phyloP scores from a whole-genome alignment of 2,888 invertebrate genomes.

The Eulithis prunata region DNA sequence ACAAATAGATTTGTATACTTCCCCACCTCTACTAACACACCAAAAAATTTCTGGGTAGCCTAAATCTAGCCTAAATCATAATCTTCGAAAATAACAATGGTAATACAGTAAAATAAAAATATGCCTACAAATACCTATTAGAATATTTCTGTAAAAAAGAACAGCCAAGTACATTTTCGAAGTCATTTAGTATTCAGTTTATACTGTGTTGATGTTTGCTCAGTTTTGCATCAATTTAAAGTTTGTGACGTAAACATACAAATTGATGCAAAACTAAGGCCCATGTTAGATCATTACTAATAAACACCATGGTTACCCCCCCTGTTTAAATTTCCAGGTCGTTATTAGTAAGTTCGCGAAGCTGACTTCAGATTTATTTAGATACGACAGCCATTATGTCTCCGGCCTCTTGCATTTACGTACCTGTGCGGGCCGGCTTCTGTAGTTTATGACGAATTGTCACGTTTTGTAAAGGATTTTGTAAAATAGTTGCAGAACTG shows the following conservation, averaged over 20 bases:
- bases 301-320: slow-evolving; percentile 70
- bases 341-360: slow-evolving; percentile 80
- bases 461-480: slow-evolving; percentile 42
- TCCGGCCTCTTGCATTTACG: slow-evolving; percentile 75
- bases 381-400: slow-evolving; percentile 67
- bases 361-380: slow-evolving; percentile 76
- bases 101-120: too few relatives aligned
- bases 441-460: slow-evolving; percentile 43
- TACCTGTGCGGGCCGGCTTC: slow-evolving; percentile 39
- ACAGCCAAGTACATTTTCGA: slow-evolving; percentile 10
- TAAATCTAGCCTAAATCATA: too few relatives aligned
- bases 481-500: slow-evolving; percentile 38
- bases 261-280: slow-evolving; percentile 44
- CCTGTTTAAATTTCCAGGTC: slow-evolving; percentile 84
- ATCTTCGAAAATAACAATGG: too few relatives aligned
- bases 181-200: slow-evolving; percentile 9
- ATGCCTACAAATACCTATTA: too few relatives aligned
- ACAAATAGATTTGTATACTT: too few relatives aligned
- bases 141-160: not conserved
- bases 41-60: too few relatives aligned
- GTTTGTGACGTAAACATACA: not conserved
- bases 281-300: slow-evolving; percentile 18
- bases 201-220: slow-evolving; percentile 13
- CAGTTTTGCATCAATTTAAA: slow-evolving; percentile 33
- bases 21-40: too few relatives aligned